Evolutionary conservation across 2,888 invertebrate genomes (phyloP).

Genomic region (Rhamnusium bicolor): DNA sequence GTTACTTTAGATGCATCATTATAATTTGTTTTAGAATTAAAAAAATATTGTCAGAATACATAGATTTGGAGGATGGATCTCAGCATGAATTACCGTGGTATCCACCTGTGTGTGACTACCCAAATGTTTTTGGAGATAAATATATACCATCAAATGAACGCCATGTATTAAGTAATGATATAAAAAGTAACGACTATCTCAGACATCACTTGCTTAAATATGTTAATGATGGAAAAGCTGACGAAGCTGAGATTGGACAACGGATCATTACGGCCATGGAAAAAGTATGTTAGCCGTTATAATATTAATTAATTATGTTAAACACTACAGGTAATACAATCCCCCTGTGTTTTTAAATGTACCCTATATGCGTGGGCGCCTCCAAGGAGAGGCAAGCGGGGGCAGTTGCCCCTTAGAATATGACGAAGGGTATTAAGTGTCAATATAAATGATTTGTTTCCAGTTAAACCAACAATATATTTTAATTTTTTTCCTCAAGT

Average conservation of each 20-base stretch:
- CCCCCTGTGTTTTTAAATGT: no score
- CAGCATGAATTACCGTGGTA: slow-evolving; percentile 86
- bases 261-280: slow-evolving; percentile 82
- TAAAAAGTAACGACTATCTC: slow-evolving; percentile 62
- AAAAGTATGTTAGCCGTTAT: no score
- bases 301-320: no score
- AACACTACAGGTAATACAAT: no score
- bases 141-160: slow-evolving; percentile 67
- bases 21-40: slow-evolving; percentile 68
- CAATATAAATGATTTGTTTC: no score
- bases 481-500: no score
- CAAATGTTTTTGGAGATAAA: slow-evolving; percentile 65
- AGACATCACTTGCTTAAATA: slow-evolving; percentile 65
- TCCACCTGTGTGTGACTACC: slow-evolving; percentile 78
- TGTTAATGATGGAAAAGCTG: slow-evolving; percentile 67
- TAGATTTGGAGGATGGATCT: slow-evolving; percentile 75
- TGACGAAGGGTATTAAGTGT: no score
- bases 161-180: slow-evolving; percentile 56
- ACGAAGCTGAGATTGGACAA: slow-evolving; percentile 85
- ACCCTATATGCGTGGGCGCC: no score
- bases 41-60: slow-evolving; percentile 75
- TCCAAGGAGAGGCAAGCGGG: no score
- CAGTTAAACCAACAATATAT: no score
- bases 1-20: no score
- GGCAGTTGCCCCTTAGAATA: no score